Conservation (phyloP, 1,140 invertebrate genomes). For the Lordiphosa mommai region DNA sequence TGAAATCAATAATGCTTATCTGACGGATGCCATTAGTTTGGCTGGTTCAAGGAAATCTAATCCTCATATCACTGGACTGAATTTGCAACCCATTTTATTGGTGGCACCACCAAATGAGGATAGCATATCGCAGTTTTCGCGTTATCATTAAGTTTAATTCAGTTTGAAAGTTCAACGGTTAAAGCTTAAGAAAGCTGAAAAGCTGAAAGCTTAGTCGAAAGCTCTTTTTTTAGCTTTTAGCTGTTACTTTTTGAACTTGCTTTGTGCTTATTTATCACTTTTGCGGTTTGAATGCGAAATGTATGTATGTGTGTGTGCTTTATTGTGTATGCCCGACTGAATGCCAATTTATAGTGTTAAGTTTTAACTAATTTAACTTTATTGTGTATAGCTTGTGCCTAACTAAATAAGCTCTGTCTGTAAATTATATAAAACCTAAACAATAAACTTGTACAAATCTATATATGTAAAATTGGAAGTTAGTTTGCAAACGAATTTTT, state of each 20-base stretch:
- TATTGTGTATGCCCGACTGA: constrained; percentile 47
- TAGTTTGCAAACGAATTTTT: too few species aligned
- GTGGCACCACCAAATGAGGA: constrained; percentile 82
- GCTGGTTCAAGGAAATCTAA: constrained; percentile 90
- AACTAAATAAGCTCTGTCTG: constrained; percentile 52
- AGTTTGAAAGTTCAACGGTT: background rate
- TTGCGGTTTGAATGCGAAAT: constrained; percentile 21
- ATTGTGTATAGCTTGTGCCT: constrained; percentile 67
- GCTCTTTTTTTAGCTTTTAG: constrained; percentile 12
- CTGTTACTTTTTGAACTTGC: constrained; percentile 30
- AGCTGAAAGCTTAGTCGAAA: constrained; percentile 13
- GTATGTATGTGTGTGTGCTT: constrained; percentile 24
- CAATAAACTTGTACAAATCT: constrained; percentile 60
- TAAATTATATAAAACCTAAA: constrained; percentile 60
- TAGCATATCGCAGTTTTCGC: constrained; percentile 88
- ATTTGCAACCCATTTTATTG: constrained; percentile 89
- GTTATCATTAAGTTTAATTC: constrained; percentile 66
- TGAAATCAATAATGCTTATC: constrained; percentile 92
- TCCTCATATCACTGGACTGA: constrained; percentile 80
- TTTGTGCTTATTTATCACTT: constrained; percentile 3
- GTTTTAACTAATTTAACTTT: constrained; percentile 43
- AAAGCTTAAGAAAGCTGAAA: constrained; percentile 22
- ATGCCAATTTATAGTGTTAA: constrained; percentile 47
- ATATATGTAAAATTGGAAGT: too few species aligned
- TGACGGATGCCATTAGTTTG: constrained; percentile 89